These are phyloP conservation scores for Halcyon malimbica DNA, from an alignment of 2,113 vertebrate species.

Conservation along the genomic window DNA sequence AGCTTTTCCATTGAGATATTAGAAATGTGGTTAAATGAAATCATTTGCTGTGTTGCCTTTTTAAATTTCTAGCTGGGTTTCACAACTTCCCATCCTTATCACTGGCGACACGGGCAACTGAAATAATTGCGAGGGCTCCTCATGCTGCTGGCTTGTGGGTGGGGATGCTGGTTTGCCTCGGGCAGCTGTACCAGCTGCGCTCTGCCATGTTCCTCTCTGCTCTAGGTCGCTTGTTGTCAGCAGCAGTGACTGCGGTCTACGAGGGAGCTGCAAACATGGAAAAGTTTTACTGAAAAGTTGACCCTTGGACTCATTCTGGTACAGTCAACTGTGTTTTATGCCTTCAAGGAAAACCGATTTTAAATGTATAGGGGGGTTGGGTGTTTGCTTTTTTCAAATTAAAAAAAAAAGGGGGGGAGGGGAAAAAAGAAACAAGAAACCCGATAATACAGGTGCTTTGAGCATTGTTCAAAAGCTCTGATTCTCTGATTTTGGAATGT, in stretches of 20 bases:
- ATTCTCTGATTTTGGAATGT: background rate
- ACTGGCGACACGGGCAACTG: background rate
- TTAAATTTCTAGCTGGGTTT: background rate
- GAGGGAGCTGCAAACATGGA: background rate
- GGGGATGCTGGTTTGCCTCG: background rate
- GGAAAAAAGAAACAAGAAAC: background rate
- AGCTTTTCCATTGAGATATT: background rate
- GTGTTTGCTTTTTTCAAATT: background rate
- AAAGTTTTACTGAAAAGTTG: background rate
- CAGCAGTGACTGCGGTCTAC: background rate
- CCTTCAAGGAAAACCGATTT: background rate
- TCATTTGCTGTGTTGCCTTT: background rate
- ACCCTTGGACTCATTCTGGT: background rate
- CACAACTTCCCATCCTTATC: background rate
- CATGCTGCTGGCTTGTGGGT: fast-evolving
- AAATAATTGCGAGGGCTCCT: background rate
- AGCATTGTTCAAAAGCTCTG: background rate
- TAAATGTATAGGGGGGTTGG: background rate
- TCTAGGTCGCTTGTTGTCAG: background rate
- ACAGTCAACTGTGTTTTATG: background rate
- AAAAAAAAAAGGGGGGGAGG: background rate
- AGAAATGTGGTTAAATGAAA: background rate
- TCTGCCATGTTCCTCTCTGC: background rate
- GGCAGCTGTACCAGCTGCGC: background rate
- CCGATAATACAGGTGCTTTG: background rate